Evolutionary conservation across 2,888 invertebrate species (phyloP), one percentile per base, ranked within the genome.

Genomic region (Parnassius smintheus): DNA sequence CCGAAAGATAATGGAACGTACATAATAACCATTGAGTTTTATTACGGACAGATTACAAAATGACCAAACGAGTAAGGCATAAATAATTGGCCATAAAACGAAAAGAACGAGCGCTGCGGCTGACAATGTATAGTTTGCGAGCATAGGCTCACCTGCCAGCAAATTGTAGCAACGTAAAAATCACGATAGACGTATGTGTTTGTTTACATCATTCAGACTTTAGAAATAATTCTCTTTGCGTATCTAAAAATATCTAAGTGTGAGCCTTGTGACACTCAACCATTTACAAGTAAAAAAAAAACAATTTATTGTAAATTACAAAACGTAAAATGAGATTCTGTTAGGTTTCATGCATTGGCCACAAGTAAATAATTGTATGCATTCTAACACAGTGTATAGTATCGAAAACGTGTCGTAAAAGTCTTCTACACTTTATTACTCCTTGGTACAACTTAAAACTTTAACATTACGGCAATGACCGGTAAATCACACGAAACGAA

Each of bases 41-140:
- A 88, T 86, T 85, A 79, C 79, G 68, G 74, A 72, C 77, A 79
- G 79, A 86, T 86, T 88, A 78, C 85, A 83, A 86, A 86, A 88
- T 83, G 80, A 82, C 80, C 78, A 82, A 83, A 82, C 77, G 74
- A 76, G 78, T 76, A 69, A 68, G 71, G 75, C 75, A 82, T 85
- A 84, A 87, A 86, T 85, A 81, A 86, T 82, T 85, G 84, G 79
- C 76, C 76, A 78, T 87, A 88, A 89, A 88, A 74, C 71, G 72
- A 69, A 76, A 82, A 78, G 74, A 79, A 77, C 74, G 73, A 75
- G 74, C 77, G 70, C 67, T 71, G 70, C 71, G 71, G 69, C 77
- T 73, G 75, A 86, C 86, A 84, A 77, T 85, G 88, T 88, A 83
- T 75, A 53, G 53, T 56, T 53, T 44, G 64, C 60, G 56, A 59